A percentile compares a stretch with the other conserved stretches of the same genome.
phyloP scores from a whole-genome alignment of 2,888 invertebrate genomes.

The Cantharis rustica region DNA sequence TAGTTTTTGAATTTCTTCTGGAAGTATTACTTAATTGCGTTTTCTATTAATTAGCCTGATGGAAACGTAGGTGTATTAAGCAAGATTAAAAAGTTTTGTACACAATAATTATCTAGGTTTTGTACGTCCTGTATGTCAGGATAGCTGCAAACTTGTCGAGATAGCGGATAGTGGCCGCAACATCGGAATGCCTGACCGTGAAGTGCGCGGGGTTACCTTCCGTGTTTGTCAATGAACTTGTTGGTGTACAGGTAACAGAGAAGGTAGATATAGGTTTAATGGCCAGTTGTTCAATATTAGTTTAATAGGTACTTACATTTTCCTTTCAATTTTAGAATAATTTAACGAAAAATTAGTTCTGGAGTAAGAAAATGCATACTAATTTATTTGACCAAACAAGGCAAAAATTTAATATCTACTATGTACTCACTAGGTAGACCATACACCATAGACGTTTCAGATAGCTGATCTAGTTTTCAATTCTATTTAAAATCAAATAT shows the following conservation, averaged over 20 bases:
- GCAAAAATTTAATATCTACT: neutral
- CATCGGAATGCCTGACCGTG: slow-evolving; percentile 41
- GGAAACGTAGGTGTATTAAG: neutral
- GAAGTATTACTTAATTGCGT: neutral
- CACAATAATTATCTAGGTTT: slow-evolving; percentile 2
- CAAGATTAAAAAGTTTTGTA: neutral
- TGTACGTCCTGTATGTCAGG: slow-evolving; percentile 2
- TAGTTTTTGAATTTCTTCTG: neutral
- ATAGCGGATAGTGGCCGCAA: slow-evolving; percentile 36
- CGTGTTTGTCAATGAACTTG: slow-evolving; percentile 44
- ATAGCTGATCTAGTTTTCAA: neutral
- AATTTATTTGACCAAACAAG: neutral
- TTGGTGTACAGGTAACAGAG: slow-evolving; percentile 26
- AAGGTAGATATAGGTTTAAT: slow-evolving; percentile 17
- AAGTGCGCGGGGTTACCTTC: slow-evolving; percentile 35
- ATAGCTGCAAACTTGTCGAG: slow-evolving; percentile 26
- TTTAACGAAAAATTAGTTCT: neutral
- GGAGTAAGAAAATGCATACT: neutral
- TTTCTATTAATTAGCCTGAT: neutral
- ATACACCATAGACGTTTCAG: neutral
- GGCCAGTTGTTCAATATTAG: slow-evolving; percentile 2
- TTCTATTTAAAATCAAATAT: neutral
- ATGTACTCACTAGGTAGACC: neutral
- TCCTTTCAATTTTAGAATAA: neutral
- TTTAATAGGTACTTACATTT: neutral